phyloP scores from a whole-genome alignment of 2,888 invertebrate species.

The Pyrrhosoma nymphula region DNA sequence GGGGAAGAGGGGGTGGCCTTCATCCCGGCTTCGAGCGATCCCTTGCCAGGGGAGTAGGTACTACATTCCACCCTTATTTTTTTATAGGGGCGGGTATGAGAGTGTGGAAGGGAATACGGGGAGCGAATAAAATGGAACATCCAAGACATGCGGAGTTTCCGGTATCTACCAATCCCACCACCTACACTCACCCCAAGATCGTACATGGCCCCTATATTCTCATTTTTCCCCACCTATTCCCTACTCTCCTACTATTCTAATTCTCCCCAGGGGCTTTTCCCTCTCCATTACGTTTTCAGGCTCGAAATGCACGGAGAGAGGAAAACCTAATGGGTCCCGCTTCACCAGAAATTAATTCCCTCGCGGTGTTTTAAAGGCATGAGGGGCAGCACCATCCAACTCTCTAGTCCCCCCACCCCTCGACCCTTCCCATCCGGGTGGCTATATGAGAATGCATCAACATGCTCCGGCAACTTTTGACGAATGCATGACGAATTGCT shows the following conservation, averaged over 20 bases:
- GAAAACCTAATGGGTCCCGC: background rate
- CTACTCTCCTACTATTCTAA: background rate
- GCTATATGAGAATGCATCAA: background rate
- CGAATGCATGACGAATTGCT: background rate
- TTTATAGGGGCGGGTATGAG: background rate
- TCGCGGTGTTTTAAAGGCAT: background rate
- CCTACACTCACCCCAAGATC: background rate
- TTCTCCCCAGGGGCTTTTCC: background rate
- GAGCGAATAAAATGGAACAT: conserved; percentile 1
- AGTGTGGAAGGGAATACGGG: background rate
- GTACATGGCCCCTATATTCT: background rate
- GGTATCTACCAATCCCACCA: background rate
- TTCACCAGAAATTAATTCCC: conserved; percentile 7
- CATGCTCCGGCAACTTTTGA: background rate
- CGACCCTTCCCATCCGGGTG: background rate
- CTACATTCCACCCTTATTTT: background rate
- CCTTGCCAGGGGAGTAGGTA: background rate
- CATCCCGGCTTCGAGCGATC: background rate
- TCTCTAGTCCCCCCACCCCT: too few relatives aligned
- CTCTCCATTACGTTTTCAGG: background rate
- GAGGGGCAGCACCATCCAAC: background rate
- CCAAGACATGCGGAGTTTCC: background rate
- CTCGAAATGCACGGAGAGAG: conserved; percentile 5
- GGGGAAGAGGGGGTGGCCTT: background rate
- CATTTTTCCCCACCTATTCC: background rate